phyloP scores from a whole-genome alignment of 2,113 vertebrate species.

The Lampris megalopsis region DNA sequence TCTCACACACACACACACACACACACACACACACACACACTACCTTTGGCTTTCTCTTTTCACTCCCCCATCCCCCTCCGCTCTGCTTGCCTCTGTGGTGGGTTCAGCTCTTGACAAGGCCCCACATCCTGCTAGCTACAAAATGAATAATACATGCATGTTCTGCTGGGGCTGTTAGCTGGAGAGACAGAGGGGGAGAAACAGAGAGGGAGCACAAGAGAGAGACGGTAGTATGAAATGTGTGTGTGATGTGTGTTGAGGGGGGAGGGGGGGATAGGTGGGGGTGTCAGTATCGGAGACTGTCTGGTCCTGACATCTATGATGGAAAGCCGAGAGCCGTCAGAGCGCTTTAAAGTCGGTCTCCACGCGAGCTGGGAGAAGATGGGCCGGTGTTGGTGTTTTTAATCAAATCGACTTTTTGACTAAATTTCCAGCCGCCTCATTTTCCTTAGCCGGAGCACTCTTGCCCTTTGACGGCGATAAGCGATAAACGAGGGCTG shows the following conservation, averaged over 20 bases:
- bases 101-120: conserved; percentile 76
- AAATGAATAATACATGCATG: conserved; percentile 81
- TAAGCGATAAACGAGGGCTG: background rate
- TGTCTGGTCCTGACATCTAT: conserved; percentile 53
- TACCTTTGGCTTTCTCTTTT: background rate
- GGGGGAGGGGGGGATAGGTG: background rate
- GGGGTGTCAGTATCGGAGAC: conserved; percentile 32
- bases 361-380: conserved; percentile 43
- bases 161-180: conserved; percentile 58
- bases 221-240: background rate
- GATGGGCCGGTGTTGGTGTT: conserved; percentile 27
- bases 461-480: conserved; percentile 25
- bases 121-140: conserved; percentile 74
- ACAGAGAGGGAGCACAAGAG: conserved; percentile 31
- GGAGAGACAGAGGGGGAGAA: conserved; percentile 25
- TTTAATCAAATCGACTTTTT: background rate
- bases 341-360: conserved; percentile 64
- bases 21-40: too few relatives aligned
- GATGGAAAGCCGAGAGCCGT: conserved; percentile 73
- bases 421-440: background rate
- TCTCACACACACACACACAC: background rate
- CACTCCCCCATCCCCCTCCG: conserved; percentile 15
- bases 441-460: conserved; percentile 4
- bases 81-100: conserved; percentile 39
- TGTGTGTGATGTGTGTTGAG: conserved; percentile 23